Evolutionary conservation across 2,797 vertebrate genomes (phyloP), one percentile per base, ranked within the genome.

Genomic region (Bradypodion ventrale): DNA sequence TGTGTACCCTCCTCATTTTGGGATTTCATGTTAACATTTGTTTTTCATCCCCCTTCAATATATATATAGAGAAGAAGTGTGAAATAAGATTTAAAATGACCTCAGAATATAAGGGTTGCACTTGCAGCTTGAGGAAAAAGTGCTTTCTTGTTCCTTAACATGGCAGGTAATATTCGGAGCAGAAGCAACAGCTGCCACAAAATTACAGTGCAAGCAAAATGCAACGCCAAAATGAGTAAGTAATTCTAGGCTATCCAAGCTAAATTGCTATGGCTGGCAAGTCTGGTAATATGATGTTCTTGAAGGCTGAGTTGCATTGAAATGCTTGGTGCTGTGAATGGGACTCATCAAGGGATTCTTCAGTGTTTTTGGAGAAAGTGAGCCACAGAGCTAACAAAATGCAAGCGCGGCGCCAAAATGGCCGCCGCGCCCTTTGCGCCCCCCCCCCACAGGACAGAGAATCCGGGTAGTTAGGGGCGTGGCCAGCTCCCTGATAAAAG

Each of bases 141-240:
- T 49, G 25, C 13, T 83, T 77, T 46, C 69, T 21, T 29, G 52
- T 72, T 80, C 46, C 80, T 81, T 66, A 72, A 75, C 10, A 75
- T 78, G 75, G 73, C 69, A 87, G 49, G 78, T 40, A 88, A 62
- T 42, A 74, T 49, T 81, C 79, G 84, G 52, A 12, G 62, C 80
- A 77, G 70, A 46, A 80, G 82, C 29, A 56, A 35, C 56, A 59
- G 49, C 37, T 86, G 72, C 60, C 78, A 83, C n/a, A 77, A 85
- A 86, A 73, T 59, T 76, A 70, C 68, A 85, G 46, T 27, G 66
- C 75, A 63, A 87, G 83, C 35, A 42, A 82, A 86, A 78, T 83
- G 46, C 52, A 76, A 60, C n/a, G 89, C 46, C 32, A 76, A 84
- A 88, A 86, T 32, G 85, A 86, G 12, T 52, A 62, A 82, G 21